These are phyloP conservation scores for Meriones psammophilus DNA, from an alignment of 2,797 vertebrate genomes.

Conservation along the genomic window DNA sequence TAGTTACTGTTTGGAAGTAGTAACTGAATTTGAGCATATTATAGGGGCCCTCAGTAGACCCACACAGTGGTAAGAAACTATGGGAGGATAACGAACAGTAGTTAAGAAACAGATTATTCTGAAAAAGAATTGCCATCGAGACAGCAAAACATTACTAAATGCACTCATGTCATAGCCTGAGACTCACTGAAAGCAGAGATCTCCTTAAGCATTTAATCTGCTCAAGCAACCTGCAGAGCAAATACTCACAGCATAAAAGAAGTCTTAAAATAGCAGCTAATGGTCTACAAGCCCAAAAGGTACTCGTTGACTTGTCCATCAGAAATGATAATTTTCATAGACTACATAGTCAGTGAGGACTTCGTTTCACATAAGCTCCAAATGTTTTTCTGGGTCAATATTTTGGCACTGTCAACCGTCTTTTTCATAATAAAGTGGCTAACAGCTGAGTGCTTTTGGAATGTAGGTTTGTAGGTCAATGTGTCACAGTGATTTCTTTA, in stretches of 20 bases:
- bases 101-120: conserved; percentile 21
- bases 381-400: not conserved
- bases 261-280: conserved; percentile 23
- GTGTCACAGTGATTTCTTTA: not conserved
- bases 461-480: not conserved
- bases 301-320: conserved; percentile 31
- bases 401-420: not conserved
- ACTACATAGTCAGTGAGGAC: not conserved
- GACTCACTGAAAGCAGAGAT: conserved; percentile 15
- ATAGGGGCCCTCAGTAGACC: not conserved
- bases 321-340: conserved; percentile 38
- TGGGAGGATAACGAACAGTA: conserved; percentile 7
- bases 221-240: not conserved
- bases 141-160: conserved; percentile 18
- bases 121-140: conserved; percentile 10
- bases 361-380: not conserved
- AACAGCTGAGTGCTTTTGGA: not conserved
- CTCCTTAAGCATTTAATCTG: not conserved
- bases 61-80: not conserved
- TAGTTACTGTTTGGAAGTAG: conserved; percentile 7
- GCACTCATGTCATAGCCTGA: not conserved
- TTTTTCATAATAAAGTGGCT: conserved; percentile 35
- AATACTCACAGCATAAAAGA: not conserved
- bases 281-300: not conserved
- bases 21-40: conserved; percentile 10